Percentiles rank a stretch among this genome's conserved stretches.
Evolutionary conservation across 1,140 invertebrate species (phyloP).

Genomic region (Copidosoma floridanum): DNA sequence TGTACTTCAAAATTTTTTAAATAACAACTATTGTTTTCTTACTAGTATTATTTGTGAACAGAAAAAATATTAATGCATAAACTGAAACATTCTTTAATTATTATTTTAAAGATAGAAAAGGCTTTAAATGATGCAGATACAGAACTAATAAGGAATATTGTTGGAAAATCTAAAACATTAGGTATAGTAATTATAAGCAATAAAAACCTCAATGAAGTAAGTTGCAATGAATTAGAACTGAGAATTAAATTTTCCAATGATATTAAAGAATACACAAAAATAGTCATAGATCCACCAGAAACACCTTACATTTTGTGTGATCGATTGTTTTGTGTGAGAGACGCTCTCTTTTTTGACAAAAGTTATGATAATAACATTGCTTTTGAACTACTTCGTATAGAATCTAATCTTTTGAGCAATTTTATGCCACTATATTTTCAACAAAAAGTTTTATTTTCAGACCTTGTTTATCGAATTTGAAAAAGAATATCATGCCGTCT

Average conservation of each 20-base stretch:
- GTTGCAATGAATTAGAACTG: background rate
- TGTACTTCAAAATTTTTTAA: no score
- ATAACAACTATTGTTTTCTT: no score
- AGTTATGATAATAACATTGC: no score
- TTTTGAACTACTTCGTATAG: background rate
- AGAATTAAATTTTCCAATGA: background rate
- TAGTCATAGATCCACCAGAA: background rate
- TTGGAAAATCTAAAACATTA: no score
- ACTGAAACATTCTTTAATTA: no score
- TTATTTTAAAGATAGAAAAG: no score
- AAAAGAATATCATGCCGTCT: background rate
- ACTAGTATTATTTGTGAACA: no score
- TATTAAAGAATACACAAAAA: background rate
- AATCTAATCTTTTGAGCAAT: conserved; percentile 14
- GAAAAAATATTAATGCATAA: no score
- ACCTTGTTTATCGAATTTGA: conserved; percentile 23
- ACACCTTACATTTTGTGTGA: conserved; percentile 10
- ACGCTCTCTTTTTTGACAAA: no score
- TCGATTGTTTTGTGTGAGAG: background rate
- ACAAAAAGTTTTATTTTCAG: conserved; percentile 11
- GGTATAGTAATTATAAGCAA: no score
- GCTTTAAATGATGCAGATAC: no score
- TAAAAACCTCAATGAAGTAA: background rate
- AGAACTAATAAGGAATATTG: no score
- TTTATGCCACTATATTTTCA: conserved; percentile 3